Base-by-base conservation (phyloP, 2,888 invertebrate species). In the Cerastis rubricosa region DNA sequence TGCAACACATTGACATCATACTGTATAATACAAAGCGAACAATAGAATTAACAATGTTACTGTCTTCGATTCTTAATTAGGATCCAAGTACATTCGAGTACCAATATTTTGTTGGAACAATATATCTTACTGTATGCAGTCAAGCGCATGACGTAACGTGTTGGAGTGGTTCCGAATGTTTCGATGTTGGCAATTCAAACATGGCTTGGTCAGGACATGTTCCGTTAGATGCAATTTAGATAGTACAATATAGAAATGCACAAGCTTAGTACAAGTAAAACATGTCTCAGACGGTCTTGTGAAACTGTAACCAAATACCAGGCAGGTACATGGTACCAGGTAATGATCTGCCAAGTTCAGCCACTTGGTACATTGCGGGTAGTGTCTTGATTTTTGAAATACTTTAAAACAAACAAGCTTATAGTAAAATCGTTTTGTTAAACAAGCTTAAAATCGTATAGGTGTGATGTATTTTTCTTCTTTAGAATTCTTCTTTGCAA, bases 1-100 rank as follows among this genome's bases (percentile, higher is more conserved):
- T 65, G n/a, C 12, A 73, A 74, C 51, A 69, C 68, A 85, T 82
- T 79, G 64, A 77, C 71, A 83, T 74, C 68, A 76, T 63, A 17
- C 59, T 47, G 59, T 70, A 9, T 77, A 82, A 9, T 77, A 82
- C 70, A 80, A 59, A 78, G 65, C 71, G 85, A 87, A 90, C 89
- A 91, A 90, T 90, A 81, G 87, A 88, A 89, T 87, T 87, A 89
- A 89, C 86, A 87, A 83, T 88, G 87, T 86, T 85, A 90, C 91
- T 89, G 90, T 90, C 81, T 88, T 85, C 71, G 69, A 80, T 79
- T 80, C 88, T 85, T 85, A 87, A 90, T 87, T 87, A 86, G 85
- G 87, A 86, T 82, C 66, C 79, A 87, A 75, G 80, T 87, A 80
- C 83, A 78, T 83, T 83, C 74, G 43, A 77, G 81, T 74, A 78